Conservation (phyloP, 2,797 vertebrate species). For the Ctenosaura bakeri region DNA sequence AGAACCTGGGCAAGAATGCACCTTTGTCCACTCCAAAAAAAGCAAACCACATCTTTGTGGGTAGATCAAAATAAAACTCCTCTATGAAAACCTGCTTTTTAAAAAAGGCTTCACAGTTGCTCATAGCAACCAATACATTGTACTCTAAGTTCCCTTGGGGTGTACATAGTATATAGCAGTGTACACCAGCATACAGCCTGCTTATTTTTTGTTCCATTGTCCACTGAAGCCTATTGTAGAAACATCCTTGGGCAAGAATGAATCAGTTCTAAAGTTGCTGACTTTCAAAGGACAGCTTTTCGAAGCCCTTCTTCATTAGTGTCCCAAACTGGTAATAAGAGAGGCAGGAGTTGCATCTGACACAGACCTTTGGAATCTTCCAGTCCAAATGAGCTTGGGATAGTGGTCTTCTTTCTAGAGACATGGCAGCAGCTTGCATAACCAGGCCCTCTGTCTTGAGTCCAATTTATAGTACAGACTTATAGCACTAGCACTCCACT, state of each 20-base stretch:
- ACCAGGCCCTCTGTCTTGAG: neutral
- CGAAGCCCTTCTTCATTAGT: neutral
- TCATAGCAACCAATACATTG: neutral
- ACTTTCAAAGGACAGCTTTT: neutral
- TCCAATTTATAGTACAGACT: neutral
- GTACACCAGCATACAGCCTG: neutral
- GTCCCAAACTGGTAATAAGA: neutral
- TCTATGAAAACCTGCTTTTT: neutral
- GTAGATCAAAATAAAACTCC: neutral
- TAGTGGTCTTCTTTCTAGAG: neutral
- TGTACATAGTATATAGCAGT: neutral
- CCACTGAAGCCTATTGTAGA: neutral
- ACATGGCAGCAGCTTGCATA: neutral
- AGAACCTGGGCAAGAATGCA: neutral
- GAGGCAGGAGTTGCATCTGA: neutral
- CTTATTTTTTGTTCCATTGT: neutral
- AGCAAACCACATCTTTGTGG: neutral
- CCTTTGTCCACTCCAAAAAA: neutral
- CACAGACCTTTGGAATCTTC: neutral
- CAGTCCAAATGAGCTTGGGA: too few relatives aligned
- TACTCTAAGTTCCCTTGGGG: neutral
- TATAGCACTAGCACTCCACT: too few relatives aligned
- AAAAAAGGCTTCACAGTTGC: neutral
- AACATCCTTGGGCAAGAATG: neutral
- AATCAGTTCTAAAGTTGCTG: neutral